Evolutionary conservation across 2,113 vertebrate species (phyloP).

Genomic region (Coracopsis vasa): DNA sequence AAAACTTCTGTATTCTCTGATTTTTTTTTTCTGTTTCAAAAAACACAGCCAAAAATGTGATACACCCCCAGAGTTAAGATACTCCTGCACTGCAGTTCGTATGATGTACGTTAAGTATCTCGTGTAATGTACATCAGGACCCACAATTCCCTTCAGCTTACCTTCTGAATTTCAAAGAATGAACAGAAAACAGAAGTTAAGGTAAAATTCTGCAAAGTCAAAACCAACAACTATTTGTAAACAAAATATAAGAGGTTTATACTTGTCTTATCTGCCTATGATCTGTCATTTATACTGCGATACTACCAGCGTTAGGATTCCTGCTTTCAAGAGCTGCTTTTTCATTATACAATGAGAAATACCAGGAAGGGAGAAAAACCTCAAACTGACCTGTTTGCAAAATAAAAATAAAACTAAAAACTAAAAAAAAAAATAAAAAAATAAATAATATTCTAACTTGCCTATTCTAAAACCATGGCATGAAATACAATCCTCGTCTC

Average conservation of each 20-base stretch:
- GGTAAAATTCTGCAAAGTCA: neutral
- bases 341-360: neutral
- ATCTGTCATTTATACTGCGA: neutral
- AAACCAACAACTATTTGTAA: neutral
- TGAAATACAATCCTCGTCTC: neutral
- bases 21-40: neutral
- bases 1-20: neutral
- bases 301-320: neutral
- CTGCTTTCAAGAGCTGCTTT: neutral
- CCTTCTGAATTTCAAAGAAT: neutral
- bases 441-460: neutral
- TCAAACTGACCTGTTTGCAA: neutral
- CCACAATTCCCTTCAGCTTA: neutral
- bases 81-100: neutral
- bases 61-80: neutral
- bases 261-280: neutral
- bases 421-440: neutral
- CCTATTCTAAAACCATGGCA: neutral
- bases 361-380: neutral
- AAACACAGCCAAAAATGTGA: neutral
- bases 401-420: neutral
- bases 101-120: neutral
- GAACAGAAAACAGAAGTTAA: neutral
- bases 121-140: neutral
- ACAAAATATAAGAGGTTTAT: neutral